Evolutionary conservation across 2,888 invertebrate species (phyloP).

Genomic region (Eurytoma californica): DNA sequence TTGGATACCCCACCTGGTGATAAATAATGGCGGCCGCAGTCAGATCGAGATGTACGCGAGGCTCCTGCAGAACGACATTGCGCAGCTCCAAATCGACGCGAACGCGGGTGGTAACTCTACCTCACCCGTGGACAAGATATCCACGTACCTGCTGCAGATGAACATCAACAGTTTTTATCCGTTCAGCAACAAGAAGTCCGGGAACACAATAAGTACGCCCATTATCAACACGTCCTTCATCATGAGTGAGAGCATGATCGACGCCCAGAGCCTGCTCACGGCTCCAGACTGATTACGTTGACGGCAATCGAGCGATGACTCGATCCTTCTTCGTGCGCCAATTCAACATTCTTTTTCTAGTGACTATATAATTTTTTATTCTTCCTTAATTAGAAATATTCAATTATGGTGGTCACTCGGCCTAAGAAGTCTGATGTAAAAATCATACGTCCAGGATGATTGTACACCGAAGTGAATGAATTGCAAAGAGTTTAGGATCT

Average conservation of each 20-base stretch:
- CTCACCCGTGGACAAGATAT: conserved; percentile 66
- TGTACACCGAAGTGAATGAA: background rate
- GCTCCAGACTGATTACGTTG: conserved; percentile 79
- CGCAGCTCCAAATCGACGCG: conserved; percentile 71
- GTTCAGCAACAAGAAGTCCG: conserved; percentile 69
- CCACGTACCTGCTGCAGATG: conserved; percentile 67
- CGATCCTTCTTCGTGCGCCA: background rate
- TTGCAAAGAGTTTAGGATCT: background rate
- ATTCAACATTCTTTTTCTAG: conserved; percentile 5
- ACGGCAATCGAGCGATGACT: background rate
- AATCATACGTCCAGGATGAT: background rate
- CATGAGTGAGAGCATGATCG: conserved; percentile 80
- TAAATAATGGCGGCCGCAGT: conserved; percentile 82
- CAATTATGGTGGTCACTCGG: conserved; percentile 29
- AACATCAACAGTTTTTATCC: conserved; percentile 73
- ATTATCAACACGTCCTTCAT: conserved; percentile 79
- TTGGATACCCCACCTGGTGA: conserved; percentile 90
- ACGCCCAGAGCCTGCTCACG: conserved; percentile 83
- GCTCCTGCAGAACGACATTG: conserved; percentile 76
- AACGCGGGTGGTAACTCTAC: conserved; percentile 60
- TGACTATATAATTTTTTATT: background rate
- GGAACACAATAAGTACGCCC: conserved; percentile 68
- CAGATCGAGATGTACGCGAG: conserved; percentile 78
- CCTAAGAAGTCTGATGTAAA: conserved; percentile 28
- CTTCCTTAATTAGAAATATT: background rate